phyloP scores from a whole-genome alignment of 30 jellyfish, hydroid and myxozoan genomes.

The Aurelia sp. region DNA sequence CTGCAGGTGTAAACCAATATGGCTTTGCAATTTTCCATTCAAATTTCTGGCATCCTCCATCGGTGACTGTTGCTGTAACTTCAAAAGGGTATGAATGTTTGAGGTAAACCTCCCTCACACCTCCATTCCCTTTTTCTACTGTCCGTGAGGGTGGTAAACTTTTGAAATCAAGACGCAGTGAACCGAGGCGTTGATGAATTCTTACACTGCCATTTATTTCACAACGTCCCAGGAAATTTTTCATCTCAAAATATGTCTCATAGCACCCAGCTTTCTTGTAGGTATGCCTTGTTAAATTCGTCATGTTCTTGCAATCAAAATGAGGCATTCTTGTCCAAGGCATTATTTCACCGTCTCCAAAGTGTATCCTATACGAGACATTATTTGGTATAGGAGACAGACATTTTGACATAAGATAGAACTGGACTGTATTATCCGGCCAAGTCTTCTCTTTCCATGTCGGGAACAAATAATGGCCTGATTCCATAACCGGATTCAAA shows the following conservation, averaged over 20 bases:
- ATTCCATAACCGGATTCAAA: constrained; percentile 1
- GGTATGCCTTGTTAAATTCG: constrained; percentile 20
- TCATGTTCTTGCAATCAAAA: not conserved
- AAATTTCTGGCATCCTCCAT: constrained; percentile 46
- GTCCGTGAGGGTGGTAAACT: constrained; percentile 4
- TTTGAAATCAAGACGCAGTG: not conserved
- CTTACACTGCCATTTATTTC: not conserved
- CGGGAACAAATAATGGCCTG: constrained; percentile 7
- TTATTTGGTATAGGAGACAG: not conserved
- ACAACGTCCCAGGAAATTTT: constrained; percentile 34
- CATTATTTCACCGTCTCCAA: constrained; percentile 51
- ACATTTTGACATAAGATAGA: not conserved
- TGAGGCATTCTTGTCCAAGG: constrained; percentile 28
- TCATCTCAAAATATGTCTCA: constrained; percentile 18
- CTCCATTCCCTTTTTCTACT: constrained; percentile 4
- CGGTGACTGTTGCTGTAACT: constrained; percentile 35
- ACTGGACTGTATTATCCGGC: constrained; percentile 29
- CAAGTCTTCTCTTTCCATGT: not conserved
- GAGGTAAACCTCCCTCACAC: constrained; percentile 16
- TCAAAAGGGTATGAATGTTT: constrained; percentile 25
- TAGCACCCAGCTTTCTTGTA: constrained; percentile 54
- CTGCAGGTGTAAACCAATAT: constrained; percentile 14
- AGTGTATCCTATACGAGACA: constrained; percentile 24
- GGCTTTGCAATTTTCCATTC: constrained; percentile 29
- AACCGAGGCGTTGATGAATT: not conserved